Percentiles rank a stretch among this genome's conserved stretches.
Conservation (phyloP, 92 coral and sea anemone genomes). For the Hydrozoanthus gracilis region DNA sequence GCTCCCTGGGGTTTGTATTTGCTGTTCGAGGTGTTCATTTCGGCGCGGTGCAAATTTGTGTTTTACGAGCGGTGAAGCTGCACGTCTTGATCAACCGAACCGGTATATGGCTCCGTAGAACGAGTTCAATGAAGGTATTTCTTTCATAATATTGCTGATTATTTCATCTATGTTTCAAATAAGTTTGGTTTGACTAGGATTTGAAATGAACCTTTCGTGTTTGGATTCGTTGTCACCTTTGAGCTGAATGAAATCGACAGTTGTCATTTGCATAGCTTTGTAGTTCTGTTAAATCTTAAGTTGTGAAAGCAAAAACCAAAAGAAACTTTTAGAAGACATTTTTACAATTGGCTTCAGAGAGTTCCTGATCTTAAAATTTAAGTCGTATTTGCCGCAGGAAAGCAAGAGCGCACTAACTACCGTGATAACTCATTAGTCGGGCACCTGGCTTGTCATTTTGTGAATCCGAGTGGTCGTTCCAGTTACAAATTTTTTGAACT, state of each 20-base stretch:
- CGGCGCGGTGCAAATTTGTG: constrained; percentile 80
- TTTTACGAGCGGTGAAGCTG: constrained; percentile 55
- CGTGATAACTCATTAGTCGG: constrained; percentile 67
- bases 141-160: background rate
- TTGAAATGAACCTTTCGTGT: background rate
- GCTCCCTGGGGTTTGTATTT: constrained; percentile 78
- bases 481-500: constrained; percentile 38
- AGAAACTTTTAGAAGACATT: background rate
- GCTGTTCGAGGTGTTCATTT: constrained; percentile 85
- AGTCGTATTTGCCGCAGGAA: constrained; percentile 45
- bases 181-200: background rate
- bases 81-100: constrained; percentile 46
- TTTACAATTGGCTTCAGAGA: background rate
- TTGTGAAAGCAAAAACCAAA: background rate
- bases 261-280: constrained; percentile 28
- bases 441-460: constrained; percentile 87
- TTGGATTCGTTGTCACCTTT: constrained; percentile 31
- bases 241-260: constrained; percentile 35
- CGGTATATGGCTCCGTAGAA: constrained; percentile 27
- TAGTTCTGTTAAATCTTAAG: background rate
- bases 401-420: constrained; percentile 53
- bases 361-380: background rate
- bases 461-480: constrained; percentile 22
- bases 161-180: background rate
- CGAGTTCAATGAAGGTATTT: constrained; percentile 45